Evolutionary conservation across 2,888 invertebrate species (phyloP).

Genomic region (Psococerastis gibbosa): DNA sequence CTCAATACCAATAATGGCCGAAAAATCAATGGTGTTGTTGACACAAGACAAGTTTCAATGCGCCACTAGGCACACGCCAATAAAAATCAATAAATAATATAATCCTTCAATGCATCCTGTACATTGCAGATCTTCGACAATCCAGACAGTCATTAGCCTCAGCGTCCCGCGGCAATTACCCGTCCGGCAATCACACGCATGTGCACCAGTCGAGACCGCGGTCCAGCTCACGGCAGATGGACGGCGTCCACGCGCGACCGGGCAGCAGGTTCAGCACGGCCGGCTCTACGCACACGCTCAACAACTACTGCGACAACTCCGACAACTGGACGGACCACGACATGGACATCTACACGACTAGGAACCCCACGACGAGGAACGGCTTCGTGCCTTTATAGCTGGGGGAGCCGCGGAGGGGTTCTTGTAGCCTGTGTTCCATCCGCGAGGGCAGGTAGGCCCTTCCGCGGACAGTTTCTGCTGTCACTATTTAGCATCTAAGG

Average conservation of each 20-base stretch:
- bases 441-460: not conserved
- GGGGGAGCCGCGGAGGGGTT: not conserved
- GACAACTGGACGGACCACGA: conserved; percentile 92
- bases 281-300: conserved; percentile 63
- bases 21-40: too few relatives aligned
- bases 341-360: conserved; percentile 87
- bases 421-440: conserved; percentile 1
- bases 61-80: too few relatives aligned
- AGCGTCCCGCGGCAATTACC: conserved; percentile 53
- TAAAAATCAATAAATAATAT: too few relatives aligned
- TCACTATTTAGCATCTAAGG: too few relatives aligned
- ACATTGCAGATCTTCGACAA: conserved; percentile 68
- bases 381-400: conserved; percentile 64
- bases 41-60: too few relatives aligned
- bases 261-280: conserved; percentile 60
- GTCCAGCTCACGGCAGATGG: conserved; percentile 43
- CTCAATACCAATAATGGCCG: too few relatives aligned
- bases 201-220: conserved; percentile 39
- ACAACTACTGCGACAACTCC: conserved; percentile 63
- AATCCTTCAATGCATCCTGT: too few relatives aligned
- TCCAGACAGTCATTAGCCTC: conserved; percentile 71
- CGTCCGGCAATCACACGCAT: conserved; percentile 40
- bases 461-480: not conserved
- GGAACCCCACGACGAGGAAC: conserved; percentile 71
- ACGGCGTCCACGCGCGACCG: conserved; percentile 37